Percentiles rank a stretch among this genome's conserved stretches.
Evolutionary conservation across 2,797 vertebrate genomes (phyloP).

Genomic region (Phoeniculus purpureus): DNA sequence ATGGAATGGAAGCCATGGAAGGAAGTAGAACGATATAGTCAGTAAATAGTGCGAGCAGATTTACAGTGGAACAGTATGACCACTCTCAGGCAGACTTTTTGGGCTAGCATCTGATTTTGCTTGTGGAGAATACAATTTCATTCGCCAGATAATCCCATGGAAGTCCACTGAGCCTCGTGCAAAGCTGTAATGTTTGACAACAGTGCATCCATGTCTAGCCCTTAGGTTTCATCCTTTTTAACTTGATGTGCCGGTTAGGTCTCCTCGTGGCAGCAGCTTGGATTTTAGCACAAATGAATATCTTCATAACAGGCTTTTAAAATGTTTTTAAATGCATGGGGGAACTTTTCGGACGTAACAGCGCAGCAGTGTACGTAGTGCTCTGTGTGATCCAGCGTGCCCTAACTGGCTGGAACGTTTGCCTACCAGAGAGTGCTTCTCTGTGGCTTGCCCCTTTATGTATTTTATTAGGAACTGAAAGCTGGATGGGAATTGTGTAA

Average conservation of each 20-base stretch:
- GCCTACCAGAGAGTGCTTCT: background rate
- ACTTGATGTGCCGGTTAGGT: slow-evolving; percentile 4
- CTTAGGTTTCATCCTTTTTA: slow-evolving; percentile 36
- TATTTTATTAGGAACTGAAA: background rate
- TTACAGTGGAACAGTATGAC: background rate
- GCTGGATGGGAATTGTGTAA: background rate
- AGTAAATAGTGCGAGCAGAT: background rate
- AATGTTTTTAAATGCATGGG: background rate
- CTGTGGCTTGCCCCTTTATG: background rate
- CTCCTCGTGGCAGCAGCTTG: background rate
- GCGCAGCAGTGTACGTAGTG: slow-evolving; percentile 5
- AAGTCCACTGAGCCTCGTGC: background rate
- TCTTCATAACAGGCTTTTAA: slow-evolving; percentile 46
- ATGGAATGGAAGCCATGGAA: background rate
- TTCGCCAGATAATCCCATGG: slow-evolving; percentile 3
- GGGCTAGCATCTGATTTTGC: background rate
- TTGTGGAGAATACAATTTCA: background rate
- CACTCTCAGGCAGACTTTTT: background rate
- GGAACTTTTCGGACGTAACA: slow-evolving; percentile 28
- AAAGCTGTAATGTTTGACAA: slow-evolving; percentile 4
- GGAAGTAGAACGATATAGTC: background rate
- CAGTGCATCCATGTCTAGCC: background rate
- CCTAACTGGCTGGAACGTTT: slow-evolving; percentile 20
- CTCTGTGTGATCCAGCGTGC: background rate
- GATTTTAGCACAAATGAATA: slow-evolving; percentile 47